Evolutionary conservation across 2,797 vertebrate genomes (phyloP).

Genomic region (Sarcophilus harrisii): DNA sequence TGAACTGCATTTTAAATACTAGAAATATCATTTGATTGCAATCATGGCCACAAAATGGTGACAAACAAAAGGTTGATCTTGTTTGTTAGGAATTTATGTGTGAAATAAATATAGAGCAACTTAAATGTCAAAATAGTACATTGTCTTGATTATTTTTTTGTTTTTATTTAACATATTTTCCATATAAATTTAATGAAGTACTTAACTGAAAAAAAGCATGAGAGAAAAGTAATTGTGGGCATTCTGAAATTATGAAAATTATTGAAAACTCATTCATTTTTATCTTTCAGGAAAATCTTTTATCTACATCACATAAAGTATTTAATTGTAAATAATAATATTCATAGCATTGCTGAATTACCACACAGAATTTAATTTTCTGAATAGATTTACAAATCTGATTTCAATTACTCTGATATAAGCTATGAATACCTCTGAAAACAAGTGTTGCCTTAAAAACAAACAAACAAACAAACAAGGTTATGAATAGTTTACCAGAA

Average conservation of each 20-base stretch:
- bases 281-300: slow-evolving; percentile 39
- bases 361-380: slow-evolving; percentile 54
- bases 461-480: not conserved
- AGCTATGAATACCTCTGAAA: not conserved
- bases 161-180: not conserved
- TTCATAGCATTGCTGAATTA: slow-evolving; percentile 50
- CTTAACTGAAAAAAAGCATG: slow-evolving; percentile 33
- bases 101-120: slow-evolving; percentile 42
- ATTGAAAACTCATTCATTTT: slow-evolving; percentile 37
- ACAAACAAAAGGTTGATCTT: slow-evolving; percentile 29
- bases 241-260: not conserved
- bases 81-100: not conserved
- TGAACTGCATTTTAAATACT: slow-evolving; percentile 23
- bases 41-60: slow-evolving; percentile 10
- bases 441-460: slow-evolving; percentile 52
- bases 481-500: slow-evolving; percentile 45
- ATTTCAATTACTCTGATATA: slow-evolving; percentile 46
- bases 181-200: slow-evolving; percentile 42
- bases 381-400: slow-evolving; percentile 35
- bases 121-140: slow-evolving; percentile 38
- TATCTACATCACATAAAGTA: slow-evolving; percentile 34
- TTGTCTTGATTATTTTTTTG: not conserved
- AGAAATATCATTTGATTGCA: slow-evolving; percentile 19
- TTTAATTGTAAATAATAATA: slow-evolving; percentile 49
- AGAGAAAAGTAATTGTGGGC: slow-evolving; percentile 39